Percentiles rank a stretch among this genome's conserved stretches.
Evolutionary conservation across 2,888 invertebrate genomes (phyloP).

Genomic region (Drosophila neotestacea): DNA sequence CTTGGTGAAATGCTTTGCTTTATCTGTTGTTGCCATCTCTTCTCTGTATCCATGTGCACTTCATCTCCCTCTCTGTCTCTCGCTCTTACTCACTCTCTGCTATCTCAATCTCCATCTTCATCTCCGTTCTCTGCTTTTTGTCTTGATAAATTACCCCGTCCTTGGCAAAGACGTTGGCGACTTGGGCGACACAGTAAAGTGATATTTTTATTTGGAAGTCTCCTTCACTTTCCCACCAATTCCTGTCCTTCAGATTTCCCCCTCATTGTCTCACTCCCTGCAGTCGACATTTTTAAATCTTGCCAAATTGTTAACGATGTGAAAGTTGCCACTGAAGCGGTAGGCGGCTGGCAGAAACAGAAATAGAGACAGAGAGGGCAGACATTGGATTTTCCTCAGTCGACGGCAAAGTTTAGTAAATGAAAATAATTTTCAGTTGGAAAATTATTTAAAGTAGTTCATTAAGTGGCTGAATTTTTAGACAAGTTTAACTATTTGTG

Average conservation of each 20-base stretch:
- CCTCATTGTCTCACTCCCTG: conserved; percentile 9
- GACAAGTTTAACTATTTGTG: conserved; percentile 63
- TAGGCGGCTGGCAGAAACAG: conserved; percentile 17
- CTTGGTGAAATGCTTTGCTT: conserved; percentile 60
- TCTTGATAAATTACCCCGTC: conserved; percentile 81
- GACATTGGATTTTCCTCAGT: conserved; percentile 26
- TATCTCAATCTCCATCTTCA: conserved; percentile 16
- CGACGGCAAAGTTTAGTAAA: conserved; percentile 75
- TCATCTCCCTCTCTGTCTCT: conserved; percentile 32
- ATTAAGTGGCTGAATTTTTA: conserved; percentile 71
- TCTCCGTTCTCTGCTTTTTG: conserved; percentile 59
- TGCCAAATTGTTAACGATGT: conserved; percentile 81
- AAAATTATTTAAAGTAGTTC: conserved; percentile 80
- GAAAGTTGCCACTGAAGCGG: conserved; percentile 70
- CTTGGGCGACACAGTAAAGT: conserved; percentile 75
- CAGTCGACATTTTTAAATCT: conserved; percentile 75
- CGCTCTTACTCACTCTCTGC: conserved; percentile 20
- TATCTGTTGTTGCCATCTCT: conserved; percentile 65
- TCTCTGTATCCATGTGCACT: conserved; percentile 53
- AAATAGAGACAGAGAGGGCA: neutral
- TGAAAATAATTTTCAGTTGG: conserved; percentile 77
- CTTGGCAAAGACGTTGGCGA: conserved; percentile 70
- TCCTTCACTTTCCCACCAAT: conserved; percentile 3
- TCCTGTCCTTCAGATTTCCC: neutral
- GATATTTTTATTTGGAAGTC: conserved; percentile 75